These are phyloP conservation scores for Phengaris arion DNA, from an alignment of 2,888 invertebrate species.

Conservation along the genomic window DNA sequence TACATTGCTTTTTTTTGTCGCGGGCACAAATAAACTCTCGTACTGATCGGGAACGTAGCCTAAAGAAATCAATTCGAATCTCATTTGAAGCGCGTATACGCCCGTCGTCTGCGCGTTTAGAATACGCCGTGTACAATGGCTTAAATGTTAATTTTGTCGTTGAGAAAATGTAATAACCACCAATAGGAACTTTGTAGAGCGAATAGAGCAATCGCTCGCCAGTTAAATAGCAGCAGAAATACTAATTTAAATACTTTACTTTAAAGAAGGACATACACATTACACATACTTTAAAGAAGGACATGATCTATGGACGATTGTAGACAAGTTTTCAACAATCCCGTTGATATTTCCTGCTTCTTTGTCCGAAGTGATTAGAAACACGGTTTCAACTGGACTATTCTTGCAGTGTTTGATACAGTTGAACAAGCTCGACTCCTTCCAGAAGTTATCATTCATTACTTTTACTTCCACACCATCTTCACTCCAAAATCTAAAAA, in stretches of 20 bases:
- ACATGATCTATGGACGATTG: background rate
- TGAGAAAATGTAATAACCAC: too few relatives aligned
- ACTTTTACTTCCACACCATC: constrained; percentile 8
- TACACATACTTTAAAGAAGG: constrained; percentile 11
- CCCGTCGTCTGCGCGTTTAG: too few relatives aligned
- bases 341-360: background rate
- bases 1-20: too few relatives aligned
- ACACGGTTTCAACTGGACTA: constrained; percentile 7
- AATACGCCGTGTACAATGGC: too few relatives aligned
- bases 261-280: background rate
- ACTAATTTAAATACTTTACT: background rate
- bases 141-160: too few relatives aligned
- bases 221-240: background rate
- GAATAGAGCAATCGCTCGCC: too few relatives aligned
- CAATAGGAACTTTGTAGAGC: too few relatives aligned
- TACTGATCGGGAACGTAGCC: too few relatives aligned
- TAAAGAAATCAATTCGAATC: too few relatives aligned
- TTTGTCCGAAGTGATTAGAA: constrained; percentile 6
- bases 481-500: background rate
- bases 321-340: background rate
- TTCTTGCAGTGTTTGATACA: background rate
- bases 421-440: background rate
- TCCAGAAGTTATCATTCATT: constrained; percentile 3
- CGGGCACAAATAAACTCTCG: too few relatives aligned
- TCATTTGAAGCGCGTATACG: too few relatives aligned